Evolutionary conservation across 2,888 invertebrate species (phyloP), one percentile per base, ranked within the genome.

Genomic region (Drosophila sordidula): DNA sequence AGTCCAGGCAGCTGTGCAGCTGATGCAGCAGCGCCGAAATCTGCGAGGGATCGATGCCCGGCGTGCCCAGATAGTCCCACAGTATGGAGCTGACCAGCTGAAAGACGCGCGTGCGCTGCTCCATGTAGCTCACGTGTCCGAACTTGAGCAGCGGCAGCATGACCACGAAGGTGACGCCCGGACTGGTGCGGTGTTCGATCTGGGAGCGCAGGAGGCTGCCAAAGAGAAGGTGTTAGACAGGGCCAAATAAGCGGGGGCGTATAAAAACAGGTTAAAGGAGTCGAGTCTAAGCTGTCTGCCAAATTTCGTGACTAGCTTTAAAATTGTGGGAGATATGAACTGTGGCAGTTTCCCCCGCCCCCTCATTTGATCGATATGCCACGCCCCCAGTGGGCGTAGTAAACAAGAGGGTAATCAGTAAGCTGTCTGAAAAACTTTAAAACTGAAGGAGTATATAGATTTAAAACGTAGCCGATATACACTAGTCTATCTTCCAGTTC

Each of bases 1-100:
- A 93, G 84, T 93, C 90, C 90, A 95, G 91, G 94, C 94, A 92
- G 84, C 96, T 96, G 90, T 97, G 97, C 42, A 97, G 93, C 87
- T 96, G 95, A 88, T 96, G 95, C 2, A 97, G 92, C 16, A 97
- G 91, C 44, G 95, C 95, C 6, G 96, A 90, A 3, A 92, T 91
- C 70, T 92, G 92, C 1, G 89, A 75, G 0, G 91, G 89, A 82
- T 92, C 92, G 2, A 88, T 80, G 14, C 83, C 80, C 0, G 83
- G n/a, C 9, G 90, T 87, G 3, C 91, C 95, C 36, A 97, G 91
- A 84, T 95, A 94, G 75, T 94, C 93, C 97, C 97, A 97, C 55
- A 97, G 90, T 61, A 95, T 95, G 72, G 94, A 93, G 26, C 95
- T 94, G 78, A 96, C 93, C 16, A 92, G 70, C 92, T 95, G 95